Evolutionary conservation across 2,888 invertebrate species (phyloP).

Genomic region (Caenorhabditis zanzibari): DNA sequence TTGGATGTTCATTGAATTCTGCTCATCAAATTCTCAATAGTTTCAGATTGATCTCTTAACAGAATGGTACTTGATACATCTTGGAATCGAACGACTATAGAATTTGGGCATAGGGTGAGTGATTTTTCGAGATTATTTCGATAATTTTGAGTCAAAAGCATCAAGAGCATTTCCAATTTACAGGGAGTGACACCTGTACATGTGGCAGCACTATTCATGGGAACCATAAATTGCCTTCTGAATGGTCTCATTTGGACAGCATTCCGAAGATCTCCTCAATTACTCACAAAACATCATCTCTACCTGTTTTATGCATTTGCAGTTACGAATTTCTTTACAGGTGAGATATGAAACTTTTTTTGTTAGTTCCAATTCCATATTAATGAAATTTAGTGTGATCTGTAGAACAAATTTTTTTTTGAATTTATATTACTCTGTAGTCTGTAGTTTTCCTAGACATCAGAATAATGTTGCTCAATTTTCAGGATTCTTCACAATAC

Average conservation of each 20-base stretch:
- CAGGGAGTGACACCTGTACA: constrained; percentile 67
- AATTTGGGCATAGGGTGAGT: constrained; percentile 67
- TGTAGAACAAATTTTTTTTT: background rate
- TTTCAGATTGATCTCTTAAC: constrained; percentile 15
- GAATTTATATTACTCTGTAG: too few relatives aligned
- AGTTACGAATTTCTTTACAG: constrained; percentile 73
- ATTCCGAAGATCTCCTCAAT: constrained; percentile 63
- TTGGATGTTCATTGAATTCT: constrained; percentile 10
- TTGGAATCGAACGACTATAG: constrained; percentile 66
- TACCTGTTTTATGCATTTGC: constrained; percentile 74
- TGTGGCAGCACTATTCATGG: constrained; percentile 65
- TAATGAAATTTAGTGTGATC: background rate
- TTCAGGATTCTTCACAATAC: constrained; percentile 74
- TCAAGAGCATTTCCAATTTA: too few relatives aligned
- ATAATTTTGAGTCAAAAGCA: background rate
- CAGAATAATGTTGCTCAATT: too few relatives aligned
- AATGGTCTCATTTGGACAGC: constrained; percentile 73
- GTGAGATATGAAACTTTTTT: constrained; percentile 26
- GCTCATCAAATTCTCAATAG: background rate
- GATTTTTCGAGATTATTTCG: background rate
- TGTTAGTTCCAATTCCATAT: too few relatives aligned
- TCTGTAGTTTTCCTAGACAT: too few relatives aligned
- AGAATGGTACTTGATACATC: constrained; percentile 72
- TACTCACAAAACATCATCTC: constrained; percentile 72
- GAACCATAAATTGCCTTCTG: constrained; percentile 69